phyloP scores from a whole-genome alignment of 2,113 vertebrate genomes.

The Hydropotes inermis region DNA sequence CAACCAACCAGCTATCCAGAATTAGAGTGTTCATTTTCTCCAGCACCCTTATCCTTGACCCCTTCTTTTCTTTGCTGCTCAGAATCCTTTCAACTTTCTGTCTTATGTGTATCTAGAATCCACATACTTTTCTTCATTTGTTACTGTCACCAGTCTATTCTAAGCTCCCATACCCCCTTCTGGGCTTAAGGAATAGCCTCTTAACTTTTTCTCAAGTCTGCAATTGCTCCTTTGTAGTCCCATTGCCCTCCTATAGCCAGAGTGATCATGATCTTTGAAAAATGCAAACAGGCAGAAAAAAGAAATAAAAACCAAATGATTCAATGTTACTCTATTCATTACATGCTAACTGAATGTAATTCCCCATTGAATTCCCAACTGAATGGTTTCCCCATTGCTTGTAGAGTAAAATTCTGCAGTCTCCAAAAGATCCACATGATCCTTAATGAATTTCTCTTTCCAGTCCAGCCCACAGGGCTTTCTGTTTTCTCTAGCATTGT shows the following conservation, averaged over 20 bases:
- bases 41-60: neutral
- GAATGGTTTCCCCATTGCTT: neutral
- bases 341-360: neutral
- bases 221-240: neutral
- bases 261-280: conserved; percentile 22
- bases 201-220: neutral
- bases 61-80: neutral
- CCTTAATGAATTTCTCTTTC: neutral
- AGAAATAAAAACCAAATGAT: neutral
- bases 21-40: neutral
- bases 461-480: neutral
- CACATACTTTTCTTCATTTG: neutral
- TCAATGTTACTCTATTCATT: neutral
- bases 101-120: neutral
- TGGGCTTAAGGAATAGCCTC: neutral
- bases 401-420: neutral
- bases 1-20: neutral
- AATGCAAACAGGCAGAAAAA: neutral
- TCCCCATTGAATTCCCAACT: neutral
- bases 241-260: neutral
- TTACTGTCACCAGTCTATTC: neutral
- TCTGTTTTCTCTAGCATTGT: neutral
- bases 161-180: neutral
- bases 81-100: neutral
- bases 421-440: neutral